Evolutionary conservation across 2,797 vertebrate species (phyloP).

Genomic region (Sorex maritimensis): DNA sequence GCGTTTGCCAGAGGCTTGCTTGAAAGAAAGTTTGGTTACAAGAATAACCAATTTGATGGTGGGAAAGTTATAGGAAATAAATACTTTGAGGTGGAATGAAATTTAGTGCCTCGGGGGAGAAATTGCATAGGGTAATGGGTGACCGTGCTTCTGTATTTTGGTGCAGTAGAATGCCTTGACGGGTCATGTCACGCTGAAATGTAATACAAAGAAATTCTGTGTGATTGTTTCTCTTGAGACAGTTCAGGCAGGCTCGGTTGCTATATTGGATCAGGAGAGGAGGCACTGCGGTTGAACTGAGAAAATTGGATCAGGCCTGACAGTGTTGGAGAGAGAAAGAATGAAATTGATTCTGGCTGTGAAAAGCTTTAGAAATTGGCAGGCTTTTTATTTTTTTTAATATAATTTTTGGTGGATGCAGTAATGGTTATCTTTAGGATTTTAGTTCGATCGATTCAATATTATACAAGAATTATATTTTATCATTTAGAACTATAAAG

Average conservation of each 20-base stretch:
- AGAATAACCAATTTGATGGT: slow-evolving; percentile 12
- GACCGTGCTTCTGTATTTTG: slow-evolving; percentile 8
- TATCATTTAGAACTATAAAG: not conserved
- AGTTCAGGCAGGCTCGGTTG: slow-evolving; percentile 40
- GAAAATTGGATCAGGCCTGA: slow-evolving; percentile 46
- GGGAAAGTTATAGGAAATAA: slow-evolving; percentile 28
- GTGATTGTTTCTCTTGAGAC: slow-evolving; percentile 57
- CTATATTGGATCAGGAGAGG: slow-evolving; percentile 66
- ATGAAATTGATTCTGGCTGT: slow-evolving; percentile 8
- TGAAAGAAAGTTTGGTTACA: not conserved
- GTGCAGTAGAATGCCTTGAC: not conserved
- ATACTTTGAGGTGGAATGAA: slow-evolving; percentile 57
- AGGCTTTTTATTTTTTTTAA: slow-evolving; percentile 8
- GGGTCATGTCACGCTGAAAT: slow-evolving; percentile 30
- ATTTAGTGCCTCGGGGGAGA: not conserved
- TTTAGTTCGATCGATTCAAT: not conserved
- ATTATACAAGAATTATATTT: slow-evolving; percentile 21
- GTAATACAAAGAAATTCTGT: slow-evolving; percentile 48
- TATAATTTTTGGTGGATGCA: not conserved
- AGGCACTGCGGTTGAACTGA: not conserved
- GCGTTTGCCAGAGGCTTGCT: not conserved
- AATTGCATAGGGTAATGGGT: not conserved
- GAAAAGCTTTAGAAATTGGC: slow-evolving; percentile 36
- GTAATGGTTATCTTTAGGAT: slow-evolving; percentile 22
- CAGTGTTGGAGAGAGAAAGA: not conserved